A percentile compares a stretch with the other conserved stretches of the same genome.
Conservation (phyloP, 2,113 vertebrate genomes). For the Dipodomys spectabilis region DNA sequence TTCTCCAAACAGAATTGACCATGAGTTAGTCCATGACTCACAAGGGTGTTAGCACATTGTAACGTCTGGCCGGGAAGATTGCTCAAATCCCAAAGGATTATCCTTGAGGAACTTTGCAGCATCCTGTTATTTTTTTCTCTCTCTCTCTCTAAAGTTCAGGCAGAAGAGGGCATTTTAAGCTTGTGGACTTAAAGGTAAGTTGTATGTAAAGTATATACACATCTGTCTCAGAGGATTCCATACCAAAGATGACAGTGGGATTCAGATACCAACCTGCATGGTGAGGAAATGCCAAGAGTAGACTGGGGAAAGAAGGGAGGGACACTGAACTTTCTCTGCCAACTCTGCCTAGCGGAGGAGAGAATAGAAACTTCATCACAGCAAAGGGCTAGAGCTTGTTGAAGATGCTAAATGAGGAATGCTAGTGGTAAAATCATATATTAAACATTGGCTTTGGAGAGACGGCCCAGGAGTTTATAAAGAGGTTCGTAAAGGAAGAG, state of each 20-base stretch:
- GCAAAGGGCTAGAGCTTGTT: background rate
- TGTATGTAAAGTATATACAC: background rate
- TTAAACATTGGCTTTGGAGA: constrained; percentile 29
- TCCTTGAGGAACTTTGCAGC: constrained; percentile 49
- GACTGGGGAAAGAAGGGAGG: background rate
- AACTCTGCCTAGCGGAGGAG: background rate
- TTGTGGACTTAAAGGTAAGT: constrained; percentile 39
- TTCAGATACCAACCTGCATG: constrained; percentile 15
- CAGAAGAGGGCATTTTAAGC: constrained; percentile 25
- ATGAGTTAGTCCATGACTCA: constrained; percentile 82
- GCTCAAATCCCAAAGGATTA: constrained; percentile 77
- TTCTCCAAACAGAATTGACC: constrained; percentile 81
- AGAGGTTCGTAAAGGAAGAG: constrained; percentile 13
- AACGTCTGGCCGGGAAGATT: constrained; percentile 81
- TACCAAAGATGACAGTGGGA: constrained; percentile 35
- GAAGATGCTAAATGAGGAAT: constrained; percentile 27
- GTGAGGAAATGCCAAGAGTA: background rate
- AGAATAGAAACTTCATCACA: background rate
- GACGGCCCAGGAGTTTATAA: background rate
- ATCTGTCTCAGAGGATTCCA: constrained; percentile 11
- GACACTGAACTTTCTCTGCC: background rate
- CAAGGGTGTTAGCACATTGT: constrained; percentile 81
- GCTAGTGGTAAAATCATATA: background rate
- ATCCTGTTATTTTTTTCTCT: constrained; percentile 61
- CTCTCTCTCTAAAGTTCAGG: background rate